phyloP scores from a whole-genome alignment of 2,113 vertebrate genomes.

The Carassius carassius region DNA sequence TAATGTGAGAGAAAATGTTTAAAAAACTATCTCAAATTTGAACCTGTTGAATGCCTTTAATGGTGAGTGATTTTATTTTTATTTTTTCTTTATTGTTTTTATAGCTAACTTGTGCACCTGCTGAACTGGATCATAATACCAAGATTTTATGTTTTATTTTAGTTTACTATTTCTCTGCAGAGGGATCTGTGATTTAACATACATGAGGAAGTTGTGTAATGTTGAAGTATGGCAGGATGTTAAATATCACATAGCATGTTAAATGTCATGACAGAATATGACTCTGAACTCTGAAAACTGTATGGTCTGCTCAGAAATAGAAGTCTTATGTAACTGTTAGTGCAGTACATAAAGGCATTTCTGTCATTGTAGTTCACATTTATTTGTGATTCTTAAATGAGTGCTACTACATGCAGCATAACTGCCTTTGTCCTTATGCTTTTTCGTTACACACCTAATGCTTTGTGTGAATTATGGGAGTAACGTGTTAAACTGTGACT shows the following conservation, averaged over 20 bases:
- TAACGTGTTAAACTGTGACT: background rate
- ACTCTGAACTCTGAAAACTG: background rate
- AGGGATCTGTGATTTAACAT: background rate
- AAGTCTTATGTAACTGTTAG: too few species aligned
- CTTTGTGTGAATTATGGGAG: background rate
- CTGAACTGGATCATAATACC: background rate
- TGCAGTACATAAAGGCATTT: background rate
- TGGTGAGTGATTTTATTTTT: background rate
- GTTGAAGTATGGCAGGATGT: background rate
- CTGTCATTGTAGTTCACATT: background rate
- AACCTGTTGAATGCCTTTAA: background rate
- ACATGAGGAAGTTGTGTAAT: background rate
- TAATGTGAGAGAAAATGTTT: background rate
- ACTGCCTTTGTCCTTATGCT: background rate
- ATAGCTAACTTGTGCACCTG: background rate
- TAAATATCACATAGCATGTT: background rate
- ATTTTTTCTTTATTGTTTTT: background rate
- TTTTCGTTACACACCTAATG: background rate
- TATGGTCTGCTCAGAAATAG: background rate
- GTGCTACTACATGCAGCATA: background rate
- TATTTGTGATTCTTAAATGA: background rate
- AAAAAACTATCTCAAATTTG: background rate
- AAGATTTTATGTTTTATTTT: background rate
- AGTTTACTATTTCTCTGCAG: background rate
- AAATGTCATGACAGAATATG: background rate